Conservation (phyloP, 2,888 invertebrate species). For the Phrixothrix hirtus region DNA sequence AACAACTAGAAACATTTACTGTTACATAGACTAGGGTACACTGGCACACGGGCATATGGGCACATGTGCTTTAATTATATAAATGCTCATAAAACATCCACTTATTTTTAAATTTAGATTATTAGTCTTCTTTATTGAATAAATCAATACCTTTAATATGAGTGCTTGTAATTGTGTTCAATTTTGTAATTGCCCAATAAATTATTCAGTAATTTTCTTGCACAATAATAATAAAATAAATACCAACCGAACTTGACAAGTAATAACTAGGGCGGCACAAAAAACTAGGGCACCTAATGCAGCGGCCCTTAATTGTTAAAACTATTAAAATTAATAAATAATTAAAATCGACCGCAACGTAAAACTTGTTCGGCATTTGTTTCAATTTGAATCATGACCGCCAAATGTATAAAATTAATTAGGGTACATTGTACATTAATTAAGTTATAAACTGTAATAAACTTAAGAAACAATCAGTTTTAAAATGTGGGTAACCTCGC, state of each 20-base stretch:
- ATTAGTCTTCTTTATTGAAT: no score
- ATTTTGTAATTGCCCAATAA: slow-evolving; percentile 19
- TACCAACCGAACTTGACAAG: no score
- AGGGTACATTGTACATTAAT: no score
- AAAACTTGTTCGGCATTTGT: slow-evolving; percentile 7
- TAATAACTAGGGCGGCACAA: no score
- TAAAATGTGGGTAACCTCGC: slow-evolving; percentile 14
- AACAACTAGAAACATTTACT: slow-evolving; percentile 16
- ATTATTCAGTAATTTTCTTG: slow-evolving; percentile 8
- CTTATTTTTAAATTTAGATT: no score
- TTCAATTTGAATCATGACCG: slow-evolving; percentile 15
- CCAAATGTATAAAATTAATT: slow-evolving; percentile 1
- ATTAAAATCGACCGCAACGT: slow-evolving; percentile 15
- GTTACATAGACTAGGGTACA: slow-evolving; percentile 6
- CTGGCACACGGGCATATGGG: background rate
- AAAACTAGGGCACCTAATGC: slow-evolving; percentile 4
- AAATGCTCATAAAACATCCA: no score
- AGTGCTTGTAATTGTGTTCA: slow-evolving; percentile 4
- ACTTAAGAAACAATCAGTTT: slow-evolving; percentile 5
- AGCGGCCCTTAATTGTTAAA: slow-evolving; percentile 13
- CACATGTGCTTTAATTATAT: no score
- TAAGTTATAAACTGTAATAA: no score
- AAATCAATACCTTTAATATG: no score
- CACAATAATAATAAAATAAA: background rate
- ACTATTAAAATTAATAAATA: slow-evolving; percentile 17